These are phyloP conservation scores for Drosophila formosana DNA, from an alignment of 2,888 invertebrate genomes.

Conservation along the genomic window DNA sequence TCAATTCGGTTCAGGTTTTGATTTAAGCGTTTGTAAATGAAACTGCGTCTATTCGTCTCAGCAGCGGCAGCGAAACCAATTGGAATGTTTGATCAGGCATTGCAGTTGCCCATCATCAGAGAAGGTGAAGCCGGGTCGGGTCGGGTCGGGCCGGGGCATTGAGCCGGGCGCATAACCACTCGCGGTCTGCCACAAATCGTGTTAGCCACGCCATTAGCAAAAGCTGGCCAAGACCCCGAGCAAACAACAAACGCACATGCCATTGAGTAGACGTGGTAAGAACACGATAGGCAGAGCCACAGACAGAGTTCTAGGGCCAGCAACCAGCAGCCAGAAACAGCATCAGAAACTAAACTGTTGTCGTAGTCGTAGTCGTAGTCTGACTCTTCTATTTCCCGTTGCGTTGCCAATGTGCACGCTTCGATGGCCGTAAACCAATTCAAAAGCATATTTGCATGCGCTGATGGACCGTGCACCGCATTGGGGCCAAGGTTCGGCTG, in stretches of 20 bases:
- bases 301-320: background rate
- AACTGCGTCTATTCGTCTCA: conserved; percentile 18
- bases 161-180: conserved; percentile 49
- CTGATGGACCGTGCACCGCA: conserved; percentile 69
- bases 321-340: background rate
- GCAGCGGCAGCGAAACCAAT: conserved; percentile 50
- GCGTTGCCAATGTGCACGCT: conserved; percentile 62
- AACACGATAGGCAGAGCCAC: background rate
- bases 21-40: conserved; percentile 38
- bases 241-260: conserved; percentile 53
- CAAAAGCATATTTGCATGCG: conserved; percentile 79
- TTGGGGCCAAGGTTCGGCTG: conserved; percentile 31
- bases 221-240: conserved; percentile 59
- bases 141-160: conserved; percentile 1
- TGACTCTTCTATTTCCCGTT: conserved; percentile 24
- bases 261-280: conserved; percentile 13
- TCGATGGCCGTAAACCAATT: conserved; percentile 77
- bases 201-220: conserved; percentile 80
- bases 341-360: background rate
- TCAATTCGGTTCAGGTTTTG: conserved; percentile 10
- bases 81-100: conserved; percentile 75
- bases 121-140: conserved; percentile 5
- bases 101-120: conserved; percentile 58
- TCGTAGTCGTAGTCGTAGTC: conserved; percentile 12
- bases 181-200: conserved; percentile 71